Conservation (phyloP, 2,797 vertebrate genomes). For the Erpetoichthys calabaricus region DNA sequence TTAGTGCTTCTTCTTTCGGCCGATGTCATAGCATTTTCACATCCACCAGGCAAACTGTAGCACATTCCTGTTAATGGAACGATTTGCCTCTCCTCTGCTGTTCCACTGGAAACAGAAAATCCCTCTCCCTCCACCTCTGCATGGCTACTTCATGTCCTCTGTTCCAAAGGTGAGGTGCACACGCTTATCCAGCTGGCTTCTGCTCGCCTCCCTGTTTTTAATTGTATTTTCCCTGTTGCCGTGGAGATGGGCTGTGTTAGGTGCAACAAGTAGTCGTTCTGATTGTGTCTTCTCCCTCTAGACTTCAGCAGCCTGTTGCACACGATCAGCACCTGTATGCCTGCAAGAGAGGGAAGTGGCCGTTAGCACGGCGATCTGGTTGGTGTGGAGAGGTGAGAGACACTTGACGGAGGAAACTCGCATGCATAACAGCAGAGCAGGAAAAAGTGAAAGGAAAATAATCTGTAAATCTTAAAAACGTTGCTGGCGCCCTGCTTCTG, state of each 20-base stretch:
- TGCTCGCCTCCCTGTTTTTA: conserved; percentile 26
- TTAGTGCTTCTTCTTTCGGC: conserved; percentile 4
- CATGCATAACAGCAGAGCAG: too few species aligned
- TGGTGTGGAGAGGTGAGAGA: not conserved
- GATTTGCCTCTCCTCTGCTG: conserved; percentile 25
- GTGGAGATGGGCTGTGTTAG: conserved; percentile 30
- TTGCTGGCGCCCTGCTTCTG: too few species aligned
- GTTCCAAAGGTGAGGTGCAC: conserved; percentile 26
- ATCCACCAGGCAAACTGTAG: conserved; percentile 20
- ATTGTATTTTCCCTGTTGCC: conserved; percentile 31
- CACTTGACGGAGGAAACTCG: too few species aligned
- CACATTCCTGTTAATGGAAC: conserved; percentile 33
- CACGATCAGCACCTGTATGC: not conserved
- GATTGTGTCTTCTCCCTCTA: conserved; percentile 1
- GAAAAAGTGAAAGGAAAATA: too few species aligned
- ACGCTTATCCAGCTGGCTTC: conserved; percentile 17
- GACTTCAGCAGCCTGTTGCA: not conserved
- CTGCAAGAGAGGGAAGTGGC: not conserved
- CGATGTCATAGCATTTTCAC: conserved; percentile 15
- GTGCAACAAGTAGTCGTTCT: conserved; percentile 13
- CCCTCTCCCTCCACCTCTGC: conserved; percentile 12
- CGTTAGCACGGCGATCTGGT: not conserved
- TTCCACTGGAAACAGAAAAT: conserved; percentile 20
- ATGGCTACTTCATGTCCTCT: conserved; percentile 22
- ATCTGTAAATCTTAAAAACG: too few species aligned